phyloP scores from a whole-genome alignment of 1,140 invertebrate species.

The Lordiphosa stackelbergi region DNA sequence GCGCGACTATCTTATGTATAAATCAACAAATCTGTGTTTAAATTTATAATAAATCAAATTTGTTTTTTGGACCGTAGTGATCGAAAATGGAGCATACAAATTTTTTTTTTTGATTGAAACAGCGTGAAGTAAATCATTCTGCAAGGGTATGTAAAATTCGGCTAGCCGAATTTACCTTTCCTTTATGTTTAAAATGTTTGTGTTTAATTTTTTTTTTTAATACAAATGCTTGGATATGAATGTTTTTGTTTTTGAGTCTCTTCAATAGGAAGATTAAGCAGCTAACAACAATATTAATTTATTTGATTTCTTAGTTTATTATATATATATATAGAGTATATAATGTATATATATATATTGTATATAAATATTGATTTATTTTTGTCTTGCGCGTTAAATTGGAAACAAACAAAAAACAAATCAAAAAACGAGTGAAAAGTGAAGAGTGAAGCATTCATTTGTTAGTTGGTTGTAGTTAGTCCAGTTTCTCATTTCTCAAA shows the following conservation, averaged over 20 bases:
- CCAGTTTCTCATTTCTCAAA: conserved; percentile 32
- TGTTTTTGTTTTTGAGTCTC: conserved; percentile 46
- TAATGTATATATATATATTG: conserved; percentile 11
- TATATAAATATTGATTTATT: conserved; percentile 14
- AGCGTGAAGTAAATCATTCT: too few species aligned
- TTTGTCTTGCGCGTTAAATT: conserved; percentile 32
- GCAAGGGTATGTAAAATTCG: too few species aligned
- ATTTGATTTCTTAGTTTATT: conserved; percentile 14
- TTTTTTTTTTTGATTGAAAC: too few species aligned
- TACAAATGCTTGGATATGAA: conserved; percentile 56
- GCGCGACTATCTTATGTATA: too few species aligned
- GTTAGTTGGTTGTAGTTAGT: conserved; percentile 12
- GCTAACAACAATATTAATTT: conserved; percentile 62
- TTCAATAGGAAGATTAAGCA: conserved; percentile 74
- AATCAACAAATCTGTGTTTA: too few species aligned
- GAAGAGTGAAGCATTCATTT: conserved; percentile 27
- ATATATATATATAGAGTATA: conserved; percentile 16
- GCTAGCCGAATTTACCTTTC: too few species aligned
- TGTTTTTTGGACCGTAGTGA: too few species aligned
- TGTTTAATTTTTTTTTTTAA: not conserved
- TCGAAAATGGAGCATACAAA: too few species aligned
- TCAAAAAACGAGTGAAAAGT: conserved; percentile 9
- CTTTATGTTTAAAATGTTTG: too few species aligned
- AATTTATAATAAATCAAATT: too few species aligned
- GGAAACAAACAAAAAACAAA: conserved; percentile 11